Evolutionary conservation across 2,797 vertebrate genomes (phyloP), one percentile per base, ranked within the genome.

Genomic region (Enteromius anoplus): DNA sequence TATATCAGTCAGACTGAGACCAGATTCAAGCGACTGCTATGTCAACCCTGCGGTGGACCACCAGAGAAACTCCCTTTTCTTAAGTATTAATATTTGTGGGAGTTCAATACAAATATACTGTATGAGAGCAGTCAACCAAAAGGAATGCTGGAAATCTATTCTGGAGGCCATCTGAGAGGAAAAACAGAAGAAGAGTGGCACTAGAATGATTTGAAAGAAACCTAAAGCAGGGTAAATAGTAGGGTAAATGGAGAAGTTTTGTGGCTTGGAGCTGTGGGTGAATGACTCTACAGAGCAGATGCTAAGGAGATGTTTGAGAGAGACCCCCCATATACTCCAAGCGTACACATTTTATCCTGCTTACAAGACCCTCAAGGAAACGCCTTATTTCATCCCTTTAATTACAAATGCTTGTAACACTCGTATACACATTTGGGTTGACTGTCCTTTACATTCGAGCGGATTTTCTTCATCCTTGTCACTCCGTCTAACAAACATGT

Each of bases 61-160:
- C 81, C 37, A 75, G 90, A 91, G 89, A 93, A 92, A 90, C 91
- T 89, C 92, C 91, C 92, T 85, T 81, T 62, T 88, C 92, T 90
- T 45, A 87, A 92, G 75, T 81, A 79, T 88, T 91, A 87, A 91
- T 91, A 91, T 92, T 87, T 88, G 90, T 91, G 90, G 90, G 89
- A 90, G 91, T 92, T 89, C 21, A 88, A 89, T 87, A 86, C 84
- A 87, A 76, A 69, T 68, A 3, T 23, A 42, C 68, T 78, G 62
- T 77, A 32, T 58, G 3, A 76, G 37, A 53, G 75, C 78, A 23
- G 53, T 80, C 77, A 66, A 86, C 70, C 85, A 62, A 53, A 32
- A 73, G 45, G 53, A 83, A 42, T 37, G 19, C 29, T 17, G 21
- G 51, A 76, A 76, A 81, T 80, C 29, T 78, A 49, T 66, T 78